These are phyloP conservation scores for Epizoanthus illoricatus DNA, from an alignment of 92 coral and sea anemone genomes.

Conservation along the genomic window DNA sequence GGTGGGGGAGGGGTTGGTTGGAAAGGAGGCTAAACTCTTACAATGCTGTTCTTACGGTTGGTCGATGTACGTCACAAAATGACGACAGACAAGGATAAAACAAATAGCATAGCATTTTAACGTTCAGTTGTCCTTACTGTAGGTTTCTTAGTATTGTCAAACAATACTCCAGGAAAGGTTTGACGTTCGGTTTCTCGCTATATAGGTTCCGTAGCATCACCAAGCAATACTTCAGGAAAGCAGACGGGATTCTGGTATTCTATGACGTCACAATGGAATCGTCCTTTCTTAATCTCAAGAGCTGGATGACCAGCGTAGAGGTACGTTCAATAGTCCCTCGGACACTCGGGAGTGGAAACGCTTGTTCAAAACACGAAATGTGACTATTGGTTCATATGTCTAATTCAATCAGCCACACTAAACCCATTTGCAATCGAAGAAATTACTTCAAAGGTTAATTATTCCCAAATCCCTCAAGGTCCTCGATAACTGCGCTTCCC, in stretches of 20 bases:
- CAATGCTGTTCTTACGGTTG: no score
- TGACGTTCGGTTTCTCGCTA: background rate
- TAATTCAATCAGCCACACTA: no score
- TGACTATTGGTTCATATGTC: background rate
- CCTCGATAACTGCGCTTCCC: no score
- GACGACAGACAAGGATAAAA: no score
- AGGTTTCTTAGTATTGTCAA: conserved; percentile 89
- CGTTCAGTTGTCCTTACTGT: background rate
- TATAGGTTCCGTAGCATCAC: conserved; percentile 94
- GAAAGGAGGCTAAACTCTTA: no score
- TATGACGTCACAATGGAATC: conserved; percentile 97
- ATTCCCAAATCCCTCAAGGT: no score
- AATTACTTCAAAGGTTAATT: no score
- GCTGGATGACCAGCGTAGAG: conserved; percentile 97
- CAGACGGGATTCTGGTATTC: conserved; percentile 89
- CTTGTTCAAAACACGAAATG: background rate
- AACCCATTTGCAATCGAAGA: no score
- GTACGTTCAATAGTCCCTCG: conserved; percentile 25
- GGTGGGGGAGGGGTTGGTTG: no score
- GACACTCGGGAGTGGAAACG: background rate
- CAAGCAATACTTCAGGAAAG: conserved; percentile 92
- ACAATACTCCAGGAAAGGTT: conserved; percentile 78
- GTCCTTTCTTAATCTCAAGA: conserved; percentile 82
- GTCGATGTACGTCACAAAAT: no score
- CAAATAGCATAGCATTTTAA: no score